Evolutionary conservation across 2,113 vertebrate species (phyloP), one percentile per base, ranked within the genome.

Genomic region (Epinephelus fuscoguttatus): DNA sequence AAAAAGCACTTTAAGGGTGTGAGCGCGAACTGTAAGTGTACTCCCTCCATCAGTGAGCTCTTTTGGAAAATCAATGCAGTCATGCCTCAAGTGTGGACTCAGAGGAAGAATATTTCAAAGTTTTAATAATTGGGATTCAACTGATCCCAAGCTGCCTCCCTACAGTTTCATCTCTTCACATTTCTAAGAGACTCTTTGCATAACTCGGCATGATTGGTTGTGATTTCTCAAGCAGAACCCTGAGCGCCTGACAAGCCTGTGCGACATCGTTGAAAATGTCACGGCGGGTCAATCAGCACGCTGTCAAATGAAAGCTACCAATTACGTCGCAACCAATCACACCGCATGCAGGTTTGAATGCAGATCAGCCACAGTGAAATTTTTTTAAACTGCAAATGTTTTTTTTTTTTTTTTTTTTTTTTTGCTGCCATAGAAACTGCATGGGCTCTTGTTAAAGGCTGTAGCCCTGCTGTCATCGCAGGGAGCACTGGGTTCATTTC

Each of bases 131-230:
- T 84, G 67, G 52, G 68, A 86, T 75, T 88, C 71, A 37, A 73
- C 73, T 69, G 82, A 84, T 89, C 61, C 45, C 4, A 9, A 63
- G 69, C 82, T 52, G 83, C 72, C 73, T 70, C 75, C 21, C 18
- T 70, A 69, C 45, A 74, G 62, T 80, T 87, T 45, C 68, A 47
- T 47, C 75, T 69, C 82, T 80, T 86, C 25, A 45, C 76, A 74
- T 85, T 80, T 82, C 57, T 18, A 56, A 92, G 89, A 57, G 84
- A 45, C 74, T 80, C 88, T 93, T 82, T 88, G 84, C 80, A 85
- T 88, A 90, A 86, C 69, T 85, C 40, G 50, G 9, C 59, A 14
- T 90, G 92, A 94, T 92, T 89, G 91, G 89, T 77, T 66, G 76
- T 80, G 82, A 92, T 91, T 91, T 89, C 57, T 90, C 71, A 76